A percentile compares a stretch with the other conserved stretches of the same genome.
These are phyloP conservation scores for Tetragonula clypearis DNA, from an alignment of 1,140 invertebrate species.

Conservation along the genomic window DNA sequence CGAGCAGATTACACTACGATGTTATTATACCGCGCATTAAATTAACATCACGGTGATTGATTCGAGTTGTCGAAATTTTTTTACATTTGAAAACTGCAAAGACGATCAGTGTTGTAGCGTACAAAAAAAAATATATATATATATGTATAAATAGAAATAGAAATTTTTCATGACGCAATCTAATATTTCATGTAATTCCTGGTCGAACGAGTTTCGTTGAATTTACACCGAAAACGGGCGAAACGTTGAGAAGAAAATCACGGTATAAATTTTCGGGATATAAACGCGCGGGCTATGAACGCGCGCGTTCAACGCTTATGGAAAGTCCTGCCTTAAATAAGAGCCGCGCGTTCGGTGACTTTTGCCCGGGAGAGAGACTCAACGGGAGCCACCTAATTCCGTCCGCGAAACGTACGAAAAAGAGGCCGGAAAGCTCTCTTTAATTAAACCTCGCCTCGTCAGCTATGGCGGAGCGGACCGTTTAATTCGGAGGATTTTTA, in stretches of 20 bases:
- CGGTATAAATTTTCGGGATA: neutral
- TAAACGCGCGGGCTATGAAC: neutral
- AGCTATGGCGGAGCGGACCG: neutral
- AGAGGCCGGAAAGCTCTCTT: slow-evolving; percentile 13
- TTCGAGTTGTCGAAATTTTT: no score
- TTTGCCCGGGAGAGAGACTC: neutral
- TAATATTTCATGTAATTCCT: no score
- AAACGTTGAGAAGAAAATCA: no score
- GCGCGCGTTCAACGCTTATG: neutral
- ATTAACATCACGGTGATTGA: neutral
- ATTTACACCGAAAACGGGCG: no score
- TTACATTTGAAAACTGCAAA: no score
- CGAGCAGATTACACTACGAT: neutral
- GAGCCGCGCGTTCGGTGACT: neutral
- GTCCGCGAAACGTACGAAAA: neutral
- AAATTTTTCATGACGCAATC: no score
- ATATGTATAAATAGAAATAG: no score
- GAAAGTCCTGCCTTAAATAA: neutral
- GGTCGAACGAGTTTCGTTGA: no score
- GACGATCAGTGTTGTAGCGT: no score
- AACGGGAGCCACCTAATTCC: slow-evolving; percentile 11
- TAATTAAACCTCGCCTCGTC: slow-evolving; percentile 29
- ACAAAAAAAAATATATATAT: no score
- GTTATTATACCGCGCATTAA: slow-evolving; percentile 5
- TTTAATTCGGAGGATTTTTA: slow-evolving; percentile 25